Conservation (phyloP, 2,888 invertebrate genomes). For the Cephus nigrinus region DNA sequence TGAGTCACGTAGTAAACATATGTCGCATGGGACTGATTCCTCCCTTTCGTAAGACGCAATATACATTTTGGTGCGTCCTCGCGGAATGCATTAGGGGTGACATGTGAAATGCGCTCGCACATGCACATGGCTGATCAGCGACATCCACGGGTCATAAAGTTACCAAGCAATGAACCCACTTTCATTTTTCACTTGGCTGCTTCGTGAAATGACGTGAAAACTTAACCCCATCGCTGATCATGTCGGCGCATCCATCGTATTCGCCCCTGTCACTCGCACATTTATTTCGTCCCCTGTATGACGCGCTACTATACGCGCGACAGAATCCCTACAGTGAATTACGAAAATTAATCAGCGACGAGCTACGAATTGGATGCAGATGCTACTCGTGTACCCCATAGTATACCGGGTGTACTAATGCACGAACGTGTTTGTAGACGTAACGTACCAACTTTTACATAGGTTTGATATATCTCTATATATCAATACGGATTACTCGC, state of each 20-base stretch:
- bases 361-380: neutral
- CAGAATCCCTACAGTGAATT: conserved; percentile 34
- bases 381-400: neutral
- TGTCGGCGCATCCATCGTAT: conserved; percentile 22
- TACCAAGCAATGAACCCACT: conserved; percentile 17
- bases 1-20: neutral
- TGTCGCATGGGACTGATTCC: neutral
- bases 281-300: conserved; percentile 28
- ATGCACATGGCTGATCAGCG: conserved; percentile 12
- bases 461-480: neutral
- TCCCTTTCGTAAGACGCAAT: neutral
- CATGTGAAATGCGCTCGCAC: neutral
- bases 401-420: neutral
- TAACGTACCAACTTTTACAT: neutral
- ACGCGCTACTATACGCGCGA: conserved; percentile 23
- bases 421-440: neutral
- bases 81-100: neutral
- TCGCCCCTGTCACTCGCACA: conserved; percentile 24
- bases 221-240: conserved; percentile 36
- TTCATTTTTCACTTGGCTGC: conserved; percentile 42
- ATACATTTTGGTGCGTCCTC: neutral
- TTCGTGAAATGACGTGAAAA: conserved; percentile 41
- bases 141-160: conserved; percentile 22
- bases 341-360: conserved; percentile 40
- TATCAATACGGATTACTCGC: neutral